Base-by-base conservation (phyloP, 2,113 vertebrate species). In the Syngnathus scovelli region DNA sequence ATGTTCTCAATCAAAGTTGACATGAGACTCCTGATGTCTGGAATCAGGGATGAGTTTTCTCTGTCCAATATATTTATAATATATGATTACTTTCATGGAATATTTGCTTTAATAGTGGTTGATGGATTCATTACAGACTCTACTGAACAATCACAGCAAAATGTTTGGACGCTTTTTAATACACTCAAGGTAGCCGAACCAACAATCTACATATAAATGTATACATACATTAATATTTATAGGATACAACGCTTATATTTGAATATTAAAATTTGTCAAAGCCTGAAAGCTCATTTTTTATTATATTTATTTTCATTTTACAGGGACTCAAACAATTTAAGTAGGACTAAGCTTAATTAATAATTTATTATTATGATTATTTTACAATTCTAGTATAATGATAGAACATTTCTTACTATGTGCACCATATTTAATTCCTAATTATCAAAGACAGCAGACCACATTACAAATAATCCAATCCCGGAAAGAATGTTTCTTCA, bases 1-100 rank as follows among this genome's bases (percentile, higher is more conserved):
- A 83, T 81, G 62, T 70, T 75, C 77, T 43, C 62, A 62, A 78
- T 81, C 78, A 64, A 74, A 82, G 59, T 38, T 41, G 1, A 76
- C 37, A n/a, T 39, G 60, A 43, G 19, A 43, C 39, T 44, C 11
- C 6, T 43, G 41, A 27, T 62, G 39, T 43, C 58, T 60, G 16
- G 10, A 60, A 60, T n/a, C 38, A 38, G 58, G 36, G 38, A 60
- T 60, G 33, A 37, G 16, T 60, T 38, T 60, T 60, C 16, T 38
- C 16, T 4, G 19, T 8, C 36, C 36, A 60, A 33, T 58, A 44
- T 21, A 43, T 16, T 62, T 12, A 16, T 23, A 16, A 58, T 58
- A 27, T 6, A 33, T 16, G 5, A 15, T 33, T 3, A 33, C 12
- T 15, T 56, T 27, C 33, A 56, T 15, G n/a, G 7, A 43, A 62